A percentile compares a stretch with the other conserved stretches of the same genome.
These are phyloP conservation scores for Cantharis rustica DNA, from an alignment of 2,888 invertebrate genomes.

Conservation along the genomic window DNA sequence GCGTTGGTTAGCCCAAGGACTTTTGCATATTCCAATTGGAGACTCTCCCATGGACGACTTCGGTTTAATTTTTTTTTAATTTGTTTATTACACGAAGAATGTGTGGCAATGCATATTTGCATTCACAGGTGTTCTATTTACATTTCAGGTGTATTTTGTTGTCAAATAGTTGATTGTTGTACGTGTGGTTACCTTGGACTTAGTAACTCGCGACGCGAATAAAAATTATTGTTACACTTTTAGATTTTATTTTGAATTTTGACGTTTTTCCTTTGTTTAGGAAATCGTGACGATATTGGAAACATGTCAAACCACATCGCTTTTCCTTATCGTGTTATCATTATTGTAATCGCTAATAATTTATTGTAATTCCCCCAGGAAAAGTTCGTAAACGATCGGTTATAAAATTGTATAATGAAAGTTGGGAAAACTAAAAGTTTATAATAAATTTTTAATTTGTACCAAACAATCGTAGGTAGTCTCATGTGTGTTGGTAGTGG, in stretches of 20 bases:
- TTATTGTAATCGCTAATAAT: neutral
- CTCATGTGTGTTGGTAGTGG: neutral
- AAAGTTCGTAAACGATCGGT: neutral
- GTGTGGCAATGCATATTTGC: constrained; percentile 6
- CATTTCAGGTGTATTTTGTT: constrained; percentile 22
- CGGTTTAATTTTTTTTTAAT: neutral
- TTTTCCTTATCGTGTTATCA: neutral
- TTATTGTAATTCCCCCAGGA: neutral
- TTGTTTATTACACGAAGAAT: neutral
- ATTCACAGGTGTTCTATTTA: constrained; percentile 19
- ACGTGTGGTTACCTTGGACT: constrained; percentile 19
- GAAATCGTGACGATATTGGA: neutral
- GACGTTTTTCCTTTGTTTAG: neutral
- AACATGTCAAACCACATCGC: neutral
- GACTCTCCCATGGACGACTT: neutral
- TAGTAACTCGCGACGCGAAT: constrained; percentile 13
- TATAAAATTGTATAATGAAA: neutral
- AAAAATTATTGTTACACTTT: neutral
- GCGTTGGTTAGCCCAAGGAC: neutral
- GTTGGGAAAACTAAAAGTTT: neutral
- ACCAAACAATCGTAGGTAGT: neutral
- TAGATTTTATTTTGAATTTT: neutral
- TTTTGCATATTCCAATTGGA: neutral
- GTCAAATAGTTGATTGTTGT: constrained; percentile 24
- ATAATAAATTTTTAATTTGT: neutral